phyloP scores from a whole-genome alignment of 2,113 vertebrate genomes.

The Strix aluco region DNA sequence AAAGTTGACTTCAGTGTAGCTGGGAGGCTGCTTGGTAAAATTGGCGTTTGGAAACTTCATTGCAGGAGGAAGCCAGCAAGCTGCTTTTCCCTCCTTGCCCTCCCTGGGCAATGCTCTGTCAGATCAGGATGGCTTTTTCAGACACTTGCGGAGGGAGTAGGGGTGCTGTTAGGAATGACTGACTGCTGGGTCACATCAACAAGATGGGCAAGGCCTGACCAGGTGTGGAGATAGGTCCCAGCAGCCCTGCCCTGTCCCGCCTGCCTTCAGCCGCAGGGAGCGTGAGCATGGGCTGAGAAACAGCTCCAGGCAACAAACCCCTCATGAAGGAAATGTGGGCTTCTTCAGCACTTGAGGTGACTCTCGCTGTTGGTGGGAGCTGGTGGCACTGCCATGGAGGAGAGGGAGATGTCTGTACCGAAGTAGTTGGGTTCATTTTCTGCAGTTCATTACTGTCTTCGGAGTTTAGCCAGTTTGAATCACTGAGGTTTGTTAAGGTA shows the following conservation, averaged over 20 bases:
- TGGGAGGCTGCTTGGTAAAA: background rate
- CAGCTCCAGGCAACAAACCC: background rate
- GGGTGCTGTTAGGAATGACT: background rate
- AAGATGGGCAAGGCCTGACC: background rate
- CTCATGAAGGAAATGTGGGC: background rate
- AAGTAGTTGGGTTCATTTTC: background rate
- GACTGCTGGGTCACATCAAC: background rate
- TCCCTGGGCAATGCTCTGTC: background rate
- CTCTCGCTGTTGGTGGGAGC: background rate
- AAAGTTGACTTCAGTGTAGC: background rate
- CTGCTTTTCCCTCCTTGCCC: background rate
- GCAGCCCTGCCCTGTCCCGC: background rate
- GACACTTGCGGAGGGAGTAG: background rate
- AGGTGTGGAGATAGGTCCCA: accelerated
- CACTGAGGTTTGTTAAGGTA: accelerated
- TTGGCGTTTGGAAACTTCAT: background rate
- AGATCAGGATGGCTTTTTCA: background rate
- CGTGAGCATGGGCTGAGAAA: background rate
- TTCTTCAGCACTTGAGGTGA: background rate
- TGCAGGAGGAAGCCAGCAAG: background rate
- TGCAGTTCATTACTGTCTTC: background rate
- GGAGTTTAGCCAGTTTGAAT: background rate
- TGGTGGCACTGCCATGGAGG: background rate
- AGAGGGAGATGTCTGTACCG: background rate
- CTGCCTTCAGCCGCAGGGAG: background rate